Evolutionary conservation across 2,113 vertebrate species (phyloP).

Genomic region (Anhinga anhinga): DNA sequence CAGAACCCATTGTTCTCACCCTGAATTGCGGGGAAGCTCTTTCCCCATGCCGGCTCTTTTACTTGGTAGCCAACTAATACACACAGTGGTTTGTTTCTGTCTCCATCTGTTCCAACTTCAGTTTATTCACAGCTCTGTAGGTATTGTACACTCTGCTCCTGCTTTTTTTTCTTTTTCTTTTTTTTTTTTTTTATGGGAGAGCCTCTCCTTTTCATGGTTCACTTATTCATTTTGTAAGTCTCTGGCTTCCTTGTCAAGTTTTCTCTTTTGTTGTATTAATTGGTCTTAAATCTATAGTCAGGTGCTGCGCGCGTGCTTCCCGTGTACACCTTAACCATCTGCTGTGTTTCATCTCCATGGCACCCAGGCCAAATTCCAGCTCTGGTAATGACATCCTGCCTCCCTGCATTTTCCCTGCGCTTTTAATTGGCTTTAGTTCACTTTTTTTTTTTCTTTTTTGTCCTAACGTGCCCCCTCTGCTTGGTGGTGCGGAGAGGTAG

Average conservation of each 20-base stretch:
- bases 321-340: constrained; percentile 60
- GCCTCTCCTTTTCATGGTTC: constrained; percentile 47
- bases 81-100: background rate
- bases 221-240: constrained; percentile 52
- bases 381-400: constrained; percentile 32
- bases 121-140: constrained; percentile 46
- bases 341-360: constrained; percentile 60
- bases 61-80: constrained; percentile 25
- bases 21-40: constrained; percentile 7
- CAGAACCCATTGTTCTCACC: background rate
- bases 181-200: background rate
- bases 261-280: constrained; percentile 58
- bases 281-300: constrained; percentile 43
- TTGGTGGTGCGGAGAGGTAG: rapidly evolving
- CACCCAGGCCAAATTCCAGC: constrained; percentile 57
- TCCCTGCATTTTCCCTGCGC: background rate
- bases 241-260: constrained; percentile 47
- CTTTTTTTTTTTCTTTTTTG: background rate
- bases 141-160: constrained; percentile 39
- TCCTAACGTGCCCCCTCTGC: background rate
- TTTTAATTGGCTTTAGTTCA: constrained; percentile 6
- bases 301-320: background rate
- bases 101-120: constrained; percentile 65
- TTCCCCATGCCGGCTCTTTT: background rate
- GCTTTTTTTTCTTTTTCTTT: background rate